A percentile compares a stretch with the other conserved stretches of the same genome.
These are phyloP conservation scores for Melanotaenia nigrans DNA, from an alignment of 2,797 vertebrate species.

Conservation along the genomic window DNA sequence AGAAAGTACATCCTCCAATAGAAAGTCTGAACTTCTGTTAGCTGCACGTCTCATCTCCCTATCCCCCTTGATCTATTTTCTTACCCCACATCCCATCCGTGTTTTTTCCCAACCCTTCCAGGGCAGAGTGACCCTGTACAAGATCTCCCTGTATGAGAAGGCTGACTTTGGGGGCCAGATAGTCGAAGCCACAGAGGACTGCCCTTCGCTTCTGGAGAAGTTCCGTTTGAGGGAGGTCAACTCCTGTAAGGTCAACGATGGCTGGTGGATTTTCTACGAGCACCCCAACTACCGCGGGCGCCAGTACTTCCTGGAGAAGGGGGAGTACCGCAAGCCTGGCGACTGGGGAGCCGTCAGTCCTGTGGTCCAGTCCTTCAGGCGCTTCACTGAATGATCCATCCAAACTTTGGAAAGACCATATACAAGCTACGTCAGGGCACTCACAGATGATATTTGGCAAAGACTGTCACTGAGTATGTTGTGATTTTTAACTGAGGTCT, in stretches of 20 bases:
- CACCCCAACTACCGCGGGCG: constrained; percentile 90
- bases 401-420: constrained; percentile 9
- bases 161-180: constrained; percentile 90
- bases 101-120: constrained; percentile 61
- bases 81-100: constrained; percentile 16
- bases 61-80: constrained; percentile 36
- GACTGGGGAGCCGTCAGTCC: constrained; percentile 90
- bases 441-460: background rate
- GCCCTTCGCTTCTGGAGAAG: constrained; percentile 89
- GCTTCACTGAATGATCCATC: constrained; percentile 83
- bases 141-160: constrained; percentile 92
- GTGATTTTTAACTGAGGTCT: constrained; percentile 61
- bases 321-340: constrained; percentile 89
- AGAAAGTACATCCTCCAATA: no score
- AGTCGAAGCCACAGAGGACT: constrained; percentile 90
- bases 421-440: constrained; percentile 8
- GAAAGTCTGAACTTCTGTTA: background rate
- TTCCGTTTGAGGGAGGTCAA: constrained; percentile 88
- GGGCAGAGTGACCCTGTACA: constrained; percentile 86
- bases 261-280: constrained; percentile 94
- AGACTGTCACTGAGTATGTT: constrained; percentile 31
- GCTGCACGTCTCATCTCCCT: constrained; percentile 44
- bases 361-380: constrained; percentile 89
- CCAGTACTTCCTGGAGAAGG: constrained; percentile 94
- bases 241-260: constrained; percentile 90